These are phyloP conservation scores for Drosophila prostipennis DNA, from an alignment of 2,888 invertebrate species.

Conservation along the genomic window DNA sequence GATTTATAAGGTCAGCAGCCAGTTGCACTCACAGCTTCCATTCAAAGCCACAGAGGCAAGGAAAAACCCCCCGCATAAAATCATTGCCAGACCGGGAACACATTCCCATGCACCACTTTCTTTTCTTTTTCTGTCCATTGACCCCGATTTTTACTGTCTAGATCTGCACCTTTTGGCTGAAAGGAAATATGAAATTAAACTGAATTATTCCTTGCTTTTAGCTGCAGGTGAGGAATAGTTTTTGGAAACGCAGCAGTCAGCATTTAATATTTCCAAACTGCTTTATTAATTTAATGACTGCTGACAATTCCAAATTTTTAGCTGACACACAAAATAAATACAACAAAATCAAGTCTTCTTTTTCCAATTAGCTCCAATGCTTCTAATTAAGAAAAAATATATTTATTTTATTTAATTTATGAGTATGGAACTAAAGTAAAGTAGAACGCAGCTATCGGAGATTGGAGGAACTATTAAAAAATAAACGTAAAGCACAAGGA, in stretches of 20 bases:
- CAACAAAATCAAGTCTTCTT: no score
- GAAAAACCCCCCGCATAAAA: constrained; percentile 9
- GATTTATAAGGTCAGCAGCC: constrained; percentile 74
- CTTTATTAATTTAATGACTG: not conserved
- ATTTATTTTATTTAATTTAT: no score
- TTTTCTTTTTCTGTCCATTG: constrained; percentile 62
- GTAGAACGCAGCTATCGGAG: not conserved
- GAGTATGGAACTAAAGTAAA: not conserved
- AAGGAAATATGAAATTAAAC: constrained; percentile 50
- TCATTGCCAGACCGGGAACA: constrained; percentile 31
- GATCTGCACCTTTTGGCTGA: not conserved
- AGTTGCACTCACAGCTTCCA: constrained; percentile 43
- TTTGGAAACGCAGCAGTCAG: not conserved
- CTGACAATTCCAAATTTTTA: not conserved
- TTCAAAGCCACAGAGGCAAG: constrained; percentile 16
- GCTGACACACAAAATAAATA: no score
- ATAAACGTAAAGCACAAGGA: no score
- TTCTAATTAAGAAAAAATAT: no score
- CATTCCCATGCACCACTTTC: constrained; percentile 46
- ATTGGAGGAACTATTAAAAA: not conserved
- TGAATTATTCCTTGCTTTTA: constrained; percentile 66
- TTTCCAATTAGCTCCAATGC: no score
- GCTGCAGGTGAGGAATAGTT: constrained; percentile 40
- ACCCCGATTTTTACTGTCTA: constrained; percentile 54
- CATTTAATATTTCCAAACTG: not conserved